phyloP scores from a whole-genome alignment of 2,797 vertebrate species.

The Leucoraja ocellata region DNA sequence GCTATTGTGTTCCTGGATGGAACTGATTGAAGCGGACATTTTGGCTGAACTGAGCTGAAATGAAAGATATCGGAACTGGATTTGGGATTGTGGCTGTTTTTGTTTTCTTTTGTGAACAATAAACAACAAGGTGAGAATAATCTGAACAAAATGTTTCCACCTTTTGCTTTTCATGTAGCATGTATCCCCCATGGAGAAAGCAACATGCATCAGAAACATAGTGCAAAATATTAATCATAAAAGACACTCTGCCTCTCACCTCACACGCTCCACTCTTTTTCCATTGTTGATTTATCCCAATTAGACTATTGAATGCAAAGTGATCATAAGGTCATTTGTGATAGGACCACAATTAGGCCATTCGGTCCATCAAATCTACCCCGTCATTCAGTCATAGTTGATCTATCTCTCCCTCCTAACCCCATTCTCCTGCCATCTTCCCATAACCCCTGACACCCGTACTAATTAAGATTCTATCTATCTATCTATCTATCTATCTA shows the following conservation, averaged over 20 bases:
- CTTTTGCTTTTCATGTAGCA: neutral
- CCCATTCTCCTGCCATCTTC: no score
- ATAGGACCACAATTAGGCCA: no score
- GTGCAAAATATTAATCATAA: neutral
- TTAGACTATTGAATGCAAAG: no score
- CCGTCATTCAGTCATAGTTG: no score
- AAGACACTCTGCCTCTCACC: neutral
- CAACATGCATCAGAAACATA: neutral
- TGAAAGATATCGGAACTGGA: neutral
- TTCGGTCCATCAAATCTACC: no score
- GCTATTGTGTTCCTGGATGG: neutral
- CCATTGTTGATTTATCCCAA: neutral
- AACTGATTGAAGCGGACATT: constrained; percentile 18
- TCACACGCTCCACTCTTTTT: neutral
- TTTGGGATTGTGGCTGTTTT: neutral
- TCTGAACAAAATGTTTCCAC: neutral
- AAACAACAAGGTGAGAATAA: neutral
- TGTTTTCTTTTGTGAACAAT: neutral
- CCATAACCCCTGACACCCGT: no score
- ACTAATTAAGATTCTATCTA: no score
- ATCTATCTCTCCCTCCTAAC: no score
- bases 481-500: no score
- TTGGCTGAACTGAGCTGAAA: neutral
- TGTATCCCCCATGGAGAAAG: neutral
- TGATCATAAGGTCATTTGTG: no score